Evolutionary conservation across 1,140 invertebrate species (phyloP), one percentile per base, ranked within the genome.

Genomic region (Drosophila oshimai): DNA sequence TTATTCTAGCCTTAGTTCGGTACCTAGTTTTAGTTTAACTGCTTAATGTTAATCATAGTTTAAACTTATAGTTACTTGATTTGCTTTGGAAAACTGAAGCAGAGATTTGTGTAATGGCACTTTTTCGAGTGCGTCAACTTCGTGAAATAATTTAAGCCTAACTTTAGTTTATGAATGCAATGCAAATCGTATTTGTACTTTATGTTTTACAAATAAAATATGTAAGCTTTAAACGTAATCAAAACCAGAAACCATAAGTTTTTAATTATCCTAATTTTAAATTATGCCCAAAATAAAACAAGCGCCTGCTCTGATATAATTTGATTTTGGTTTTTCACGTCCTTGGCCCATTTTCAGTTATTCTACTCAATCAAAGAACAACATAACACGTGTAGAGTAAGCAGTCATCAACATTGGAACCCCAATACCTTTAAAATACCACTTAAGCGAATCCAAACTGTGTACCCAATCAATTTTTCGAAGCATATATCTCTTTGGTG

Each of bases 211-310:
- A 70, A 68, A 64, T 75, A 84, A 80, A 75, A 49, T 87, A 80
- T 80, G 62, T 86, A 80, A 87, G 80, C 80, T 86, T 87, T 86
- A 86, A 86, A 80, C 60, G 42, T 64, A 67, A 81, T 87, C 75
- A 87, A 87, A 86, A 57, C 44, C 74, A 42, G 57, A 61, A 57
- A 51, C 22, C 36, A 17, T 74, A 64, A 74, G 60, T 80, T 79
- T 57, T 49, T 61, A 74, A 72, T 72, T 51, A 39, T 58, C 13
- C 20, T 61, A 58, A 42, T 61, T 61, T 74, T 61, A 70, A 65
- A 41, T 45, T 26, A 78, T 37, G 12, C 22, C 47, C 79, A 47
- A 57, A 80, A 39, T 46, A 37, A 13, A 57, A 12, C 31, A 45
- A 69, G 61, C 41, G 34, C 47, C 39, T 60, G 65, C 57, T 58